Evolutionary conservation across 2,113 vertebrate genomes (phyloP).

Genomic region (Sciurus niger): DNA sequence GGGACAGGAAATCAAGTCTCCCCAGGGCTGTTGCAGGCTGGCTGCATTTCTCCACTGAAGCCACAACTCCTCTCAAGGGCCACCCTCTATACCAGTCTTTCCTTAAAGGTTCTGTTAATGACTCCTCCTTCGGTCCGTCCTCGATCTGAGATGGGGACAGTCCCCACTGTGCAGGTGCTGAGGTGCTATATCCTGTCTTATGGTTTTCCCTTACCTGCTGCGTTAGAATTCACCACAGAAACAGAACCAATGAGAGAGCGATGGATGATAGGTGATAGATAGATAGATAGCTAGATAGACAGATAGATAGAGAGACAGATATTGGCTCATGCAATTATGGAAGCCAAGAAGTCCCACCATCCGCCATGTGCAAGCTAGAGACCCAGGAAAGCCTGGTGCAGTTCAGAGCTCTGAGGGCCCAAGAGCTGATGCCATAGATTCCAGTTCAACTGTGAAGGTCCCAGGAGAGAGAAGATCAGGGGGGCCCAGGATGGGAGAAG

Average conservation of each 20-base stretch:
- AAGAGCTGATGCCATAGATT: background rate
- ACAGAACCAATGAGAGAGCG: background rate
- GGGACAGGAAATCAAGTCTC: background rate
- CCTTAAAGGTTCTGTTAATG: background rate
- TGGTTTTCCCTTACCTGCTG: background rate
- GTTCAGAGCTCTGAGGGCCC: background rate
- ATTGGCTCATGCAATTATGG: background rate
- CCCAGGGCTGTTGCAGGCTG: accelerated
- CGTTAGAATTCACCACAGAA: background rate
- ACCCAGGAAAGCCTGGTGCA: background rate
- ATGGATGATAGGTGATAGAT: background rate
- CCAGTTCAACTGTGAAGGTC: background rate
- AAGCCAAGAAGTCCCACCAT: no score
- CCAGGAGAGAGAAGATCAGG: background rate
- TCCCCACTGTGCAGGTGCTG: background rate
- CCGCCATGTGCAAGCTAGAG: background rate
- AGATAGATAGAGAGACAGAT: background rate
- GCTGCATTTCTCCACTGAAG: background rate
- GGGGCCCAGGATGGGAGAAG: background rate
- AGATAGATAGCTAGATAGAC: background rate
- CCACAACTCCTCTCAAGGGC: background rate
- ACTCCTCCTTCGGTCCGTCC: background rate
- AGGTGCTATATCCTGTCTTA: accelerated
- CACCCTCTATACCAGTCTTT: background rate
- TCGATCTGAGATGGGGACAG: background rate